Conservation (phyloP, 2,797 vertebrate genomes). For the Gambusia yucatana region DNA sequence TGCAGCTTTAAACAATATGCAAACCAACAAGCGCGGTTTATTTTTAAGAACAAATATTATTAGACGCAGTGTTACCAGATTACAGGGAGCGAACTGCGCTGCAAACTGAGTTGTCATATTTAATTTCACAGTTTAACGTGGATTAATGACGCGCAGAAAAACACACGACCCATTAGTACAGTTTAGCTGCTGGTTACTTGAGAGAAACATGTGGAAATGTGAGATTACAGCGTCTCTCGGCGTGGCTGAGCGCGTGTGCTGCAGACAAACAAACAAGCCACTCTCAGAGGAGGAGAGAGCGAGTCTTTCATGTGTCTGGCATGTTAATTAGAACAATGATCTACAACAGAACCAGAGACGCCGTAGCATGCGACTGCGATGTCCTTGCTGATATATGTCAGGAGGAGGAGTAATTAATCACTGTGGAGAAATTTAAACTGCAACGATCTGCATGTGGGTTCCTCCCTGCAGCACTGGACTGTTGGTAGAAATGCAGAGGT, state of each 20-base stretch:
- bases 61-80: slow-evolving; percentile 33
- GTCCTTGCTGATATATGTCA: slow-evolving; percentile 63
- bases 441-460: slow-evolving; percentile 1
- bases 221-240: slow-evolving; percentile 67
- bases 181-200: slow-evolving; percentile 66
- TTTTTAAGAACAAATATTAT: slow-evolving; percentile 2
- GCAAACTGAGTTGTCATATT: slow-evolving; percentile 56
- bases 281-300: slow-evolving; percentile 15
- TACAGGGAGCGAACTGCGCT: slow-evolving; percentile 24
- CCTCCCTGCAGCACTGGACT: background rate
- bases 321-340: slow-evolving; percentile 56
- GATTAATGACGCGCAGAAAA: slow-evolving; percentile 48
- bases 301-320: slow-evolving; percentile 45
- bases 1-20: slow-evolving; percentile 20
- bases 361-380: slow-evolving; percentile 46
- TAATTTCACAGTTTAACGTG: slow-evolving; percentile 67
- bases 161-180: slow-evolving; percentile 59
- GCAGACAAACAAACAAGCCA: slow-evolving; percentile 32
- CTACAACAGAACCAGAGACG: slow-evolving; percentile 35
- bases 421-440: slow-evolving; percentile 18
- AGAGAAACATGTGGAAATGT: slow-evolving; percentile 64
- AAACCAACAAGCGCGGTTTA: background rate
- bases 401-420: slow-evolving; percentile 46
- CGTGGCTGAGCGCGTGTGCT: slow-evolving; percentile 39
- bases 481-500: background rate